Percentiles rank a stretch among this genome's conserved stretches.
phyloP scores from a whole-genome alignment of 2,113 vertebrate genomes.

The Microcebus griseorufus region DNA sequence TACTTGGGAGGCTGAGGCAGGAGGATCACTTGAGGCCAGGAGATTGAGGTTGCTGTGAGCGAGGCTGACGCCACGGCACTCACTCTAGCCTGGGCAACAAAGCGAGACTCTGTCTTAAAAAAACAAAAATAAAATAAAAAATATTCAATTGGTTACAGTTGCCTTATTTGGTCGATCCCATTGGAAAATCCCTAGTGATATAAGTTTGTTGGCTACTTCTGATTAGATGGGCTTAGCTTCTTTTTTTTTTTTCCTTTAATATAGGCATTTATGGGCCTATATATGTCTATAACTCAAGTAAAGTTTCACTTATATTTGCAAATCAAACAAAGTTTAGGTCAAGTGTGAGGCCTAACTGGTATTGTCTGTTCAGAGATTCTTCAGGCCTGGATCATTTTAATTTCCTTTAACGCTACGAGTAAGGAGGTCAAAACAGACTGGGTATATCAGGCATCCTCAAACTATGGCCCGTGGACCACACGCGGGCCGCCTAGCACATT shows the following conservation, averaged over 20 bases:
- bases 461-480: no score
- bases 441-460: no score
- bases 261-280: not conserved
- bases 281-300: not conserved
- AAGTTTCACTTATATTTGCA: not conserved
- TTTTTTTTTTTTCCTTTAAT: not conserved
- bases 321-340: not conserved
- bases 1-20: no score
- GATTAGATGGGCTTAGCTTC: not conserved
- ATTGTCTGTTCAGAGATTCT: not conserved
- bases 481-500: no score
- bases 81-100: no score
- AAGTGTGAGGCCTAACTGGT: not conserved
- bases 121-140: no score
- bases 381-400: not conserved
- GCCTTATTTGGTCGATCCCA: not conserved
- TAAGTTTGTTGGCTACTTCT: not conserved
- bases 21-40: no score
- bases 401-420: not conserved
- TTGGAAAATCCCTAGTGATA: not conserved
- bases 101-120: no score
- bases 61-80: no score
- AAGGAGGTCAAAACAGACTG: conserved; percentile 35
- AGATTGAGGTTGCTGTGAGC: no score
- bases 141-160: not conserved